phyloP scores from a whole-genome alignment of 2,797 vertebrate species.

The Astyanax mexicanus region DNA sequence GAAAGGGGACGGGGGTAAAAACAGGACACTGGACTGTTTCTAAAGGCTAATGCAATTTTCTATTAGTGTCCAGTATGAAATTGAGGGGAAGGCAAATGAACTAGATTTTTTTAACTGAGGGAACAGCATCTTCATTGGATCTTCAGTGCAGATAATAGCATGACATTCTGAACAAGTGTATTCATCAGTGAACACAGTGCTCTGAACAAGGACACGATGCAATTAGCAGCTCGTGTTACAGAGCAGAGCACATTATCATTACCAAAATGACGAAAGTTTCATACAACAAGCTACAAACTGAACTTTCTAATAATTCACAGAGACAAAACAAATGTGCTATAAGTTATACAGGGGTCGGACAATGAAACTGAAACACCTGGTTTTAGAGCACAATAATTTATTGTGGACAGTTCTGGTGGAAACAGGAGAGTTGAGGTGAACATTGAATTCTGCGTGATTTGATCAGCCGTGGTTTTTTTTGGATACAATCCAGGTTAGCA shows the following conservation, averaged over 20 bases:
- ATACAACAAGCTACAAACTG: not conserved
- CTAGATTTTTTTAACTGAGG: constrained; percentile 48
- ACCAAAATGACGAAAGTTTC: not conserved
- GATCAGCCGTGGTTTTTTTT: no score
- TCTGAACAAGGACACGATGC: constrained; percentile 5
- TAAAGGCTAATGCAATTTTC: constrained; percentile 52
- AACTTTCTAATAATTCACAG: no score
- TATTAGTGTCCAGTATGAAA: constrained; percentile 50
- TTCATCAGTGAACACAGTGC: constrained; percentile 18
- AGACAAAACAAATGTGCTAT: no score
- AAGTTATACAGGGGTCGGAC: no score
- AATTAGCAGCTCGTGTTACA: not conserved
- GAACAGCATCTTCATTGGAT: constrained; percentile 43
- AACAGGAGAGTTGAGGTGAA: no score
- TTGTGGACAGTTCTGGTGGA: no score
- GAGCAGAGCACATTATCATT: not conserved
- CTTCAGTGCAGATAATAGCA: constrained; percentile 27
- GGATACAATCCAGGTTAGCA: no score
- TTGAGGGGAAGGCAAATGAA: constrained; percentile 44
- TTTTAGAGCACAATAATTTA: no score
- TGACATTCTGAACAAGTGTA: constrained; percentile 32
- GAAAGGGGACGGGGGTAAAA: constrained; percentile 66
- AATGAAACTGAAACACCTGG: no score
- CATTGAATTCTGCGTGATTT: no score
- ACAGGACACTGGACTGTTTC: constrained; percentile 40